These are phyloP conservation scores for Pyrocephalus nanus DNA, from an alignment of 2,797 vertebrate species.

Conservation along the genomic window DNA sequence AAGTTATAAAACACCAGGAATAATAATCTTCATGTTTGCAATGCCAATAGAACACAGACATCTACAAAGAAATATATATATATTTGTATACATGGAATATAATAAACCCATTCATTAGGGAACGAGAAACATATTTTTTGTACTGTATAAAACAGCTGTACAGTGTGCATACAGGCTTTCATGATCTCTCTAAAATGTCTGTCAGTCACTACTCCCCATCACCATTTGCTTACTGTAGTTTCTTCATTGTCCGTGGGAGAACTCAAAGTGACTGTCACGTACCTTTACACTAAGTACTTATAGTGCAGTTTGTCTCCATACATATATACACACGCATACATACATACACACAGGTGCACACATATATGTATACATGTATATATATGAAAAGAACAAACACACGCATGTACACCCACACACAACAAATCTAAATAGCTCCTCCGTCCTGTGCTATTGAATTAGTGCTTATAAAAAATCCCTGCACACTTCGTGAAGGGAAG, in stretches of 20 bases:
- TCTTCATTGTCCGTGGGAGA: slow-evolving; percentile 14
- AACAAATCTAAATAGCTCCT: slow-evolving; percentile 3
- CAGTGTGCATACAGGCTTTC: slow-evolving; percentile 25
- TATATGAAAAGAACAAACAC: background rate
- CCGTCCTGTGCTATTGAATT: slow-evolving; percentile 56
- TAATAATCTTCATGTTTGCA: slow-evolving; percentile 26
- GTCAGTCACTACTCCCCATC: background rate
- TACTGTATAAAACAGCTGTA: slow-evolving; percentile 53
- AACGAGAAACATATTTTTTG: slow-evolving; percentile 17
- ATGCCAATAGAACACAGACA: slow-evolving; percentile 55
- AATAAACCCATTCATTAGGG: slow-evolving; percentile 37
- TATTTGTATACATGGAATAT: slow-evolving; percentile 29
- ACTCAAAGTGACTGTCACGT: background rate
- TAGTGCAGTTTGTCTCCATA: slow-evolving; percentile 43
- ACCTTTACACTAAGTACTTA: slow-evolving; percentile 1
- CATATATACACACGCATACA: background rate
- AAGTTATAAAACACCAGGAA: slow-evolving; percentile 74
- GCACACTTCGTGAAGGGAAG: background rate
- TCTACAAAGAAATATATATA: slow-evolving; percentile 63
- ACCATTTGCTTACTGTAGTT: background rate
- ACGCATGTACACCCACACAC: background rate
- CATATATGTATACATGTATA: background rate
- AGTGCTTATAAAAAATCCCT: slow-evolving; percentile 23
- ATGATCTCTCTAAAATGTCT: slow-evolving; percentile 28
- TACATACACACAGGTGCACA: background rate